A percentile compares a stretch with the other conserved stretches of the same genome.
phyloP scores from a whole-genome alignment of 2,888 invertebrate species.

The Aphidius colemani region DNA sequence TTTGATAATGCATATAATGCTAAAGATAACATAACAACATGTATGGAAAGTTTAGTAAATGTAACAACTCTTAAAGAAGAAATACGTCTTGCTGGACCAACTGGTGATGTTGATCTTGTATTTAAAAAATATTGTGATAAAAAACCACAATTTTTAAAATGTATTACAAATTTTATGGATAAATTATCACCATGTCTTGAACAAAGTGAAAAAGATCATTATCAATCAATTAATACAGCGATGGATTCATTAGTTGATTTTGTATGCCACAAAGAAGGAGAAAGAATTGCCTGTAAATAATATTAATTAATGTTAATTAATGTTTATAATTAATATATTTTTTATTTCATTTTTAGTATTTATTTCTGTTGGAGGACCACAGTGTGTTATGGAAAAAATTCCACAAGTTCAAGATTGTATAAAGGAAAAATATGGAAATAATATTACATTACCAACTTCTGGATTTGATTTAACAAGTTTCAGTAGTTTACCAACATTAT shows the following conservation, averaged over 20 bases:
- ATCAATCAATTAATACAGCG: constrained; percentile 69
- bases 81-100: constrained; percentile 72
- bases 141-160: constrained; percentile 65
- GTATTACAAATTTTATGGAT: constrained; percentile 66
- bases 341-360: constrained; percentile 65
- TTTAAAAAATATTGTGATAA: constrained; percentile 77
- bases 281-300: constrained; percentile 76
- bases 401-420: constrained; percentile 68
- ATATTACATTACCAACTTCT: constrained; percentile 56
- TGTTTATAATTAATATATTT: background rate
- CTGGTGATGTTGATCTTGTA: constrained; percentile 71
- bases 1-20: constrained; percentile 64
- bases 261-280: constrained; percentile 79
- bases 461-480: constrained; percentile 24
- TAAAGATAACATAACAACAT: constrained; percentile 59
- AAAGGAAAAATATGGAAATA: constrained; percentile 66
- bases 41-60: constrained; percentile 68
- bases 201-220: constrained; percentile 66
- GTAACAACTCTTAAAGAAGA: constrained; percentile 66
- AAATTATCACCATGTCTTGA: constrained; percentile 70
- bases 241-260: constrained; percentile 74
- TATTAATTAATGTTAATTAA: background rate
- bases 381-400: constrained; percentile 70
- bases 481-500: constrained; percentile 63
- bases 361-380: constrained; percentile 80